phyloP scores from a whole-genome alignment of 2,888 invertebrate genomes.

The Drosophila stalkeri region DNA sequence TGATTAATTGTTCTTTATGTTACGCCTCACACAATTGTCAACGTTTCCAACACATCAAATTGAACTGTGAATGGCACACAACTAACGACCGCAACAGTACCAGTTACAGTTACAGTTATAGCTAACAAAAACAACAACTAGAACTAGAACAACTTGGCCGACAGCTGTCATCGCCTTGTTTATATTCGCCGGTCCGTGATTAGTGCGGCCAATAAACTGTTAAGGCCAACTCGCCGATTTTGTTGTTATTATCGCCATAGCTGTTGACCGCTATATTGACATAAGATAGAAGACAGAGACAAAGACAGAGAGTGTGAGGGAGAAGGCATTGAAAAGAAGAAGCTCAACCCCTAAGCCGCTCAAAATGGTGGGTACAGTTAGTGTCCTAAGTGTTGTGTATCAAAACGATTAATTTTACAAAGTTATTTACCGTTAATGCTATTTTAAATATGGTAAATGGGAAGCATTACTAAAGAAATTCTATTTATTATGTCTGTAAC shows the following conservation, averaged over 20 bases:
- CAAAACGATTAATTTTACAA: background rate
- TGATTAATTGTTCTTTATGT: conserved; percentile 72
- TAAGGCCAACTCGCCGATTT: conserved; percentile 24
- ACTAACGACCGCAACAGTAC: conserved; percentile 45
- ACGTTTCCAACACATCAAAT: conserved; percentile 58
- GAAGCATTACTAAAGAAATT: background rate
- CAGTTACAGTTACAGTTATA: conserved; percentile 34
- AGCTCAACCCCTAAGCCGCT: background rate
- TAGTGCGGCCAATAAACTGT: conserved; percentile 48
- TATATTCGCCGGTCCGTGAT: conserved; percentile 44
- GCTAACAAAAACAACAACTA: conserved; percentile 15
- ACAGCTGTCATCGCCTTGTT: conserved; percentile 57
- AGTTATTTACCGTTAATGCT: background rate
- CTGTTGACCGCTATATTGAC: conserved; percentile 31
- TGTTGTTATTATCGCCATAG: conserved; percentile 12
- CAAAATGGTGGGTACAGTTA: conserved; percentile 38
- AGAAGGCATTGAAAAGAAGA: conserved; percentile 4
- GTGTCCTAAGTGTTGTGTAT: conserved; percentile 1
- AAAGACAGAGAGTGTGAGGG: background rate
- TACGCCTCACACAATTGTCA: conserved; percentile 53
- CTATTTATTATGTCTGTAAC: background rate
- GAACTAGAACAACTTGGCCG: conserved; percentile 28
- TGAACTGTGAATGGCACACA: conserved; percentile 61
- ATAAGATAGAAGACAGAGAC: conserved; percentile 22
- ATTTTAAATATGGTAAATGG: background rate